Evolutionary conservation across 2,888 invertebrate species (phyloP).

Genomic region (Hanleya hanleyi): DNA sequence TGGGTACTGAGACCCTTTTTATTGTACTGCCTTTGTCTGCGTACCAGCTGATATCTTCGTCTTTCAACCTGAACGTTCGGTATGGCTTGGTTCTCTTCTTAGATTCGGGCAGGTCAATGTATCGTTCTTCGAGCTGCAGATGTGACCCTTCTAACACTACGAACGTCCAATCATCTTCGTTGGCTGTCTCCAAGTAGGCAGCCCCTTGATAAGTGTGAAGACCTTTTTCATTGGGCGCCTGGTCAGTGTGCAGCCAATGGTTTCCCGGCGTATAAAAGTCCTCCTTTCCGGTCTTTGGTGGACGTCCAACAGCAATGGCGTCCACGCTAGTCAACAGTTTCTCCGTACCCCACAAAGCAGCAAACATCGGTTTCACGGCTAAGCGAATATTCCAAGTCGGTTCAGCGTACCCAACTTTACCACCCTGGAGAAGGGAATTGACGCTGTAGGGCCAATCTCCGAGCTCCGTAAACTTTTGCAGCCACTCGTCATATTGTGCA

Average conservation of each 20-base stretch:
- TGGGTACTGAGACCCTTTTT: conserved; percentile 55
- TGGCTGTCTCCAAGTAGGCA: conserved; percentile 50
- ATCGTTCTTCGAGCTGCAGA: conserved; percentile 38
- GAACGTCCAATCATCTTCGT: conserved; percentile 48
- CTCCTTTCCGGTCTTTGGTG: conserved; percentile 59
- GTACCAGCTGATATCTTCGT: conserved; percentile 47
- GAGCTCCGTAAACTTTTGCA: conserved; percentile 41
- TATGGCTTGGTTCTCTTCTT: conserved; percentile 24
- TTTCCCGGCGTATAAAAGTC: conserved; percentile 32
- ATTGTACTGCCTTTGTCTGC: conserved; percentile 42
- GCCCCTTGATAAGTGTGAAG: conserved; percentile 64
- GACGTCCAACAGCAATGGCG: conserved; percentile 63
- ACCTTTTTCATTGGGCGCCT: conserved; percentile 50
- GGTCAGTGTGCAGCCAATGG: conserved; percentile 63
- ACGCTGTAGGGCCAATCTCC: conserved; percentile 45
- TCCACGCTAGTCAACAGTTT: conserved; percentile 62
- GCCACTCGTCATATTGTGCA: conserved; percentile 49
- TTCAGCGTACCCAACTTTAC: conserved; percentile 54
- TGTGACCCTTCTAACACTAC: conserved; percentile 50
- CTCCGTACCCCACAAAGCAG: conserved; percentile 60
- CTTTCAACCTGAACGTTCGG: conserved; percentile 38
- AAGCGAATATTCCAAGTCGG: conserved; percentile 59
- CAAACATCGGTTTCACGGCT: conserved; percentile 56
- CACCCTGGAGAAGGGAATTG: conserved; percentile 56
- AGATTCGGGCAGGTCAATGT: conserved; percentile 28